Evolutionary conservation across 2,888 invertebrate species (phyloP), one percentile per base, ranked within the genome.

Genomic region (Linnaemya vulpina): DNA sequence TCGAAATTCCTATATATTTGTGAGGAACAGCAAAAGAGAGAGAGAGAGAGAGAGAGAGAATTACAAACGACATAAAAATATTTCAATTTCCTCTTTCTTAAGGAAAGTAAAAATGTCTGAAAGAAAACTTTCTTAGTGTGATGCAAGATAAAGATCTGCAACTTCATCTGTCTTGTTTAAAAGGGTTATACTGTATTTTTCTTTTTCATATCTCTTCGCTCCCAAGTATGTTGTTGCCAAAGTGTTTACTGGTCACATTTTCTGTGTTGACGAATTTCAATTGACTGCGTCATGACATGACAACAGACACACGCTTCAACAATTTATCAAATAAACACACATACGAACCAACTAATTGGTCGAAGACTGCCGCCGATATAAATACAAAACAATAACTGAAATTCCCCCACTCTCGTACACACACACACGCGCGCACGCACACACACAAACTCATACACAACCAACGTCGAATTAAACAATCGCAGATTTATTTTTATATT

Each of bases 281-380:
- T 76, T 82, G 82, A 82, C 75, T 82, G 70, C 75, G 67, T 73
- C 76, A 62, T 84, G 84, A 73, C 84, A 84, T 84, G 83, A 84
- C 83, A 84, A 80, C 58, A 76, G 78, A 82, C 85, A 85, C 85
- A 82, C 85, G 85, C 85, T 82, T 49, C 70, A 71, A 1, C 81
- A 82, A 85, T 85, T 85, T 85, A 85, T 85, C 78, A 82, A 82
- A 60, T 53, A 74, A 82, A 85, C 74, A 82, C 82, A 85, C 74
- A 82, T 81, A 85, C 70, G 70, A 81, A 85, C 63, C 70, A 82
- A 85, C 81, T 85, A 85, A 85, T 85, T 85, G 85, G 85, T 78
- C 74, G 78, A 82, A 82, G 78, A 75, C 78, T 70, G 74, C 71
- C 55, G 67, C 76, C 62, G 83, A 79, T 62, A 82, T 58, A 58